Conservation (phyloP, 2,797 vertebrate species). For the Cetoscarus ocellatus region DNA sequence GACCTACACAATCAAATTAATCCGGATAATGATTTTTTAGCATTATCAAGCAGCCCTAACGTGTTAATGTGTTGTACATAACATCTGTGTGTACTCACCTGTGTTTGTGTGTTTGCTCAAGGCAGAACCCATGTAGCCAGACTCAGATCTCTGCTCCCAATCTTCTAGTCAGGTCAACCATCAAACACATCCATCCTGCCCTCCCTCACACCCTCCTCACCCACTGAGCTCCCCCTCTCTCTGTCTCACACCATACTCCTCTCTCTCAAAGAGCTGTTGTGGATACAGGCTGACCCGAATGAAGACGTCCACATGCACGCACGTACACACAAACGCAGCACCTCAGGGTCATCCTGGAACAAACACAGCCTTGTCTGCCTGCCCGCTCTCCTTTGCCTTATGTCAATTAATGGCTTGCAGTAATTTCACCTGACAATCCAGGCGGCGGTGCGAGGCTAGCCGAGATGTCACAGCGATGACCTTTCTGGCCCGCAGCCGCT, state of each 20-base stretch:
- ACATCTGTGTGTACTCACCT: slow-evolving; percentile 51
- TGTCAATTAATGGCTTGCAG: slow-evolving; percentile 96
- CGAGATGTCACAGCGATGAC: slow-evolving; percentile 96
- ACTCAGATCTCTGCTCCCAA: slow-evolving; percentile 93
- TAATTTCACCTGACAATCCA: slow-evolving; percentile 99
- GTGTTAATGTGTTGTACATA: slow-evolving; percentile 34
- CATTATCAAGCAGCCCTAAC: not conserved
- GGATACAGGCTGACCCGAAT: slow-evolving; percentile 74
- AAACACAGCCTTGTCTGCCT: slow-evolving; percentile 82
- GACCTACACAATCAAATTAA: too few relatives aligned
- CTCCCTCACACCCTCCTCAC: slow-evolving; percentile 73
- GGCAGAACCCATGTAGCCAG: slow-evolving; percentile 75
- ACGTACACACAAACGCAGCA: slow-evolving; percentile 59
- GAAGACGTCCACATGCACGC: slow-evolving; percentile 54
- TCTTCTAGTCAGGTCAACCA: slow-evolving; percentile 99
- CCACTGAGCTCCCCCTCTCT: slow-evolving; percentile 56
- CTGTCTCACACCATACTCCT: slow-evolving; percentile 26
- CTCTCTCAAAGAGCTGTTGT: slow-evolving; percentile 63
- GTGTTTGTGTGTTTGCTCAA: slow-evolving; percentile 72
- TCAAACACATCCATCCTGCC: slow-evolving; percentile 90
- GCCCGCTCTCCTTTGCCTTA: slow-evolving; percentile 89
- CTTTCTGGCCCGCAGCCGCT: slow-evolving; percentile 93
- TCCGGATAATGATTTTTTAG: too few relatives aligned
- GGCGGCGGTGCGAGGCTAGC: slow-evolving; percentile 88
- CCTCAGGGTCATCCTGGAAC: slow-evolving; percentile 83